Evolutionary conservation across 2,113 vertebrate genomes (phyloP), one percentile per base, ranked within the genome.

Genomic region (Dipodomys spectabilis): DNA sequence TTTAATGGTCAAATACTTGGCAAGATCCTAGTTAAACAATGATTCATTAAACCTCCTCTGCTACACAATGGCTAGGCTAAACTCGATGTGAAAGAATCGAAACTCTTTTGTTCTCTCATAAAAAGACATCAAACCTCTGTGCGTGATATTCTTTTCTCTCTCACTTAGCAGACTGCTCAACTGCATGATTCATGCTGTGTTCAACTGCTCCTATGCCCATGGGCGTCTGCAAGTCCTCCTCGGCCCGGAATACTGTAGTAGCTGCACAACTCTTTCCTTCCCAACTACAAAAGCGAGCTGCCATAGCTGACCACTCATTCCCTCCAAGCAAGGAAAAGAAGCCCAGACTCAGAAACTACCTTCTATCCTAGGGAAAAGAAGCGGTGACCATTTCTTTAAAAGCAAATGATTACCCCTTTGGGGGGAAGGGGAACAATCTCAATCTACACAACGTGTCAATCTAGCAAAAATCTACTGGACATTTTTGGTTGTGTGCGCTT

Each of bases 21-120:
- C 98, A 96, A 86, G 98, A 98, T 98, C 98, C 98, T 98, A 98
- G 98, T 98, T 98, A 99, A 99, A 99, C 98, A 99, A 98, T 99
- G 98, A 99, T 98, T 99, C 99, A 99, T 99, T 98, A 99, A 99
- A 98, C 97, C 98, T 98, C 96, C 98, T 98, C 96, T 83, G 94
- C 98, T 98, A 98, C 97, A 99, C 98, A 99, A 99, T 98, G 97
- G 97, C 96, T 97, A 97, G 95, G 98, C 98, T 98, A 97, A 98
- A 98, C 98, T 97, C 97, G 95, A 97, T 97, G 96, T 97, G 97
- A 99, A 99, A 98, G 98, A 97, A 98, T 97, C 95, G 97, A 98
- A 98, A 98, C 98, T 96, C 98, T 98, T 99, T 99, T 99, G 98
- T 99, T 97, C 96, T 92, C 84, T 74, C 94, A 98, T 98, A 99